Base-by-base conservation (phyloP, 1,140 invertebrate species). In the Heliconius melpomene region DNA sequence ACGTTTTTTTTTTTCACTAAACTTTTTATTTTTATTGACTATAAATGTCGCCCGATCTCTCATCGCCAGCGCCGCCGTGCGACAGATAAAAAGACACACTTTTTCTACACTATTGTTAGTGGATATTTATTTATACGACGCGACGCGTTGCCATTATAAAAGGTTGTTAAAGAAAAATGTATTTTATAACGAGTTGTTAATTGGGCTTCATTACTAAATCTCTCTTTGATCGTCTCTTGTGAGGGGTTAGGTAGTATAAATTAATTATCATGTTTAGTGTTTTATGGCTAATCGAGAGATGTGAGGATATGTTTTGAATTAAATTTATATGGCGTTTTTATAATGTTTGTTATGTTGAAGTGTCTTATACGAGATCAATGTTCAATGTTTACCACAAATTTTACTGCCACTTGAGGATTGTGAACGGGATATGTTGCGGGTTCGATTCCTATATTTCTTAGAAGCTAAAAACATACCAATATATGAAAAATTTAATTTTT, bases 1-100 rank as follows among this genome's bases (percentile, higher is more conserved):
- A 75, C 20, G 50, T 16, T 52, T 20, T 73, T 57, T 82, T 76
- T 46, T 13, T 46, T 0, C 57, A 75, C 38, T 77, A 79, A 77
- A 50, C 66, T 76, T 77, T 76, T 77, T 80, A 72, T 80, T 80
- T 81, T 82, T 79, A 84, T 79, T 38, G 71, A 72, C 76, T 72
- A 74, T 79, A 75, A 75, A 80, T 77, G 82, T 77, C 79, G 71
- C 57, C 77, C 54, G 75, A 76, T 76, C 75, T 20, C n/a, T 70
- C 75, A 75, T 75, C 36, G 78, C 78, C 52, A 74, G 72, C 72
- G 78, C 60, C 73, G 72, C 73, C 23, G 60, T 74, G 20, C 75
- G 60, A 66, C 66, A 71, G 60, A 76, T 76, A 66, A 70, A 76
- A 40, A 71, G 23, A 40, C 66, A 46, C 26, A 26, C 16, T 40